Evolutionary conservation across 2,888 invertebrate species (phyloP), one percentile per base, ranked within the genome.

Genomic region (Leucophenga maculata): DNA sequence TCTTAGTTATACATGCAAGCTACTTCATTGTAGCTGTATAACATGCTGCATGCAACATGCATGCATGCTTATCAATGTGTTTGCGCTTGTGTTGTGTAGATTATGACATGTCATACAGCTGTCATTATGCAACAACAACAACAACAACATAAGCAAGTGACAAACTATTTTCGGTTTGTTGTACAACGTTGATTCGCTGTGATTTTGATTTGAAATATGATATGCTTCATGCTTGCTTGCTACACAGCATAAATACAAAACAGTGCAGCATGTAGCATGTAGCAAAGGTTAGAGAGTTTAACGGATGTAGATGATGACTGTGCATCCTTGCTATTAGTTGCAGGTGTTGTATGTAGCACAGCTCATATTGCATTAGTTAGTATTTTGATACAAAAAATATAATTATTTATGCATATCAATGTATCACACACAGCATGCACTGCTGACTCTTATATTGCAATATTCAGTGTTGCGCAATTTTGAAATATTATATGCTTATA

Each of bases 81-180:
- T n/a, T 59, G 32, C 6, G 16, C n/a, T 50, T 11, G 6, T 50
- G 31, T 48, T 55, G 50, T 66, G 48, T 64, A 74, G 75, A 76
- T 77, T 78, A 79, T 78, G 75, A 73, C 77, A 76, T 83, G 76
- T 76, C 78, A 76, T 75, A 80, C 75, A 78, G 74, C 75, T 78
- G 82, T 77, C 79, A 79, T 79, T 82, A 80, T 77, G 74, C 75
- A 75, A 68, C 72, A 65, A 68, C 39, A 31, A 20, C 11, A 68
- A 22, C 57, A n/a, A n/a, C n/a, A 26, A 26, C 26, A 26, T 26
- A 26, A 46, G 70, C 70, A 65, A 69, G 72, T 74, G 74, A 76
- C 72, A 72, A 75, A 77, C 75, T 77, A 74, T 77, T 65, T 72
- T 18, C 48, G 39, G 18, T 18, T 18, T 26, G 26, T 26, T 2